Evolutionary conservation across 2,113 vertebrate genomes (phyloP).

Genomic region (Anseranas semipalmata): DNA sequence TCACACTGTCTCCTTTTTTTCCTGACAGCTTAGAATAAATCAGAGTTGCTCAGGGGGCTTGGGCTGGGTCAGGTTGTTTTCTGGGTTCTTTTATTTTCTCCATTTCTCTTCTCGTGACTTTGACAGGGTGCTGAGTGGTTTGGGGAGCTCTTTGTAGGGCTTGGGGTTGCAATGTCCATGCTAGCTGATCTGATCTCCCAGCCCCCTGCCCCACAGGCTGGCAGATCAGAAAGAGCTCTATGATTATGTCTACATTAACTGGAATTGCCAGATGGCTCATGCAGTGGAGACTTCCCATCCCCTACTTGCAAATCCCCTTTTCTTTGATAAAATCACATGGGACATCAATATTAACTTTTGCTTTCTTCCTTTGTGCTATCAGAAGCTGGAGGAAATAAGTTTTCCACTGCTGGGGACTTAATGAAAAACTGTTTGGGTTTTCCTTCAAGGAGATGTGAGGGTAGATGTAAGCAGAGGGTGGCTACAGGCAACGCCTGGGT

Average conservation of each 20-base stretch:
- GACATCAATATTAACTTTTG: not conserved
- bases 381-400: not conserved
- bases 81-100: not conserved
- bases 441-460: not conserved
- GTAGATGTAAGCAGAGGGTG: not conserved
- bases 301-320: not conserved
- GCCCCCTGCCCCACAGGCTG: not conserved
- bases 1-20: not conserved
- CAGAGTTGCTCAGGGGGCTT: not conserved
- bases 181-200: not conserved
- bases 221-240: not conserved
- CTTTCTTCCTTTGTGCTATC: not conserved
- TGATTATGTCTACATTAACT: not conserved
- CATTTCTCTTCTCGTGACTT: not conserved
- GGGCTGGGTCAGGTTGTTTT: not conserved
- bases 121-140: not conserved
- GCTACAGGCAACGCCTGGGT: not conserved
- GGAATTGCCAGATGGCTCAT: not conserved
- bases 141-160: not conserved
- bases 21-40: not conserved
- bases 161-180: not conserved
- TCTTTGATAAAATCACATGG: not conserved
- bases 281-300: not conserved
- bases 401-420: not conserved
- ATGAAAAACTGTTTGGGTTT: not conserved